A percentile compares a stretch with the other conserved stretches of the same genome.
Evolutionary conservation across 2,113 vertebrate species (phyloP).

Genomic region (Ursus arctos): DNA sequence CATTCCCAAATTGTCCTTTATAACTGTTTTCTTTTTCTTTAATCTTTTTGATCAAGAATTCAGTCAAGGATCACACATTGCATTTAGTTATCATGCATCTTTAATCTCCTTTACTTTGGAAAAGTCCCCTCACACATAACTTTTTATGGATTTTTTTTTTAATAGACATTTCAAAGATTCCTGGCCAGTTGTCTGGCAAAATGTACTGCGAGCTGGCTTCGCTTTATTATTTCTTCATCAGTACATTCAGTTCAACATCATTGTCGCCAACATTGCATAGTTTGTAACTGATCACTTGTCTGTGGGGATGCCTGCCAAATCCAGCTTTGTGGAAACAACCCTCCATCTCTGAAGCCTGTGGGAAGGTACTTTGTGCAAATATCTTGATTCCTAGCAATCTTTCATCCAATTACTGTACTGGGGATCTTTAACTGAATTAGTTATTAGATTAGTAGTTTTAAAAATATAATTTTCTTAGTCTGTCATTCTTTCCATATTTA

Average conservation of each 20-base stretch:
- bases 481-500: background rate
- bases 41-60: background rate
- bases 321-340: background rate
- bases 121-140: background rate
- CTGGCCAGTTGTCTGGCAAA: background rate
- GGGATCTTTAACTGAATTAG: background rate
- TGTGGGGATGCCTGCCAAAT: background rate
- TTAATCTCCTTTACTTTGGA: background rate
- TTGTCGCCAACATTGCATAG: no score
- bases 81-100: background rate
- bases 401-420: background rate
- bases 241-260: background rate
- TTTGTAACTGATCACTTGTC: background rate
- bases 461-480: background rate
- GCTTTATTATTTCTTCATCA: background rate
- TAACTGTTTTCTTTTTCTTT: background rate
- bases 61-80: background rate
- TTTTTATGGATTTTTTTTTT: background rate
- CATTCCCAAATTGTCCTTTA: background rate
- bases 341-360: no score
- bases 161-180: background rate
- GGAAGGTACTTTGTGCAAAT: background rate
- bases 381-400: background rate
- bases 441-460: background rate
- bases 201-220: no score